Conservation (phyloP, 2,113 vertebrate genomes). For the Aleadryas rufinucha region DNA sequence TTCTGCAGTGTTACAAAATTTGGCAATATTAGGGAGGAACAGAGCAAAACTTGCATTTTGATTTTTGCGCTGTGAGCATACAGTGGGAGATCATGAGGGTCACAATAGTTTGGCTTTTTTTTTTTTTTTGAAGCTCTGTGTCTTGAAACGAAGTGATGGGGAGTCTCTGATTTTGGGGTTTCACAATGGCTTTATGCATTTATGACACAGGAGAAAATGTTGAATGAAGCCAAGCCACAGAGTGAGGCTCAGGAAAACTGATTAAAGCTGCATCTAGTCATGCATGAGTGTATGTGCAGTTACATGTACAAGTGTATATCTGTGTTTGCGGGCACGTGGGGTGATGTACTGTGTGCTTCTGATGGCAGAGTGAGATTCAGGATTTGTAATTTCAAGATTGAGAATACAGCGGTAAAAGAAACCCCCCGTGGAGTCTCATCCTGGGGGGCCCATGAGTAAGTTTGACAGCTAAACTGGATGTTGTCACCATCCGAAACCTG, state of each 20-base stretch:
- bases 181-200: neutral
- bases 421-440: neutral
- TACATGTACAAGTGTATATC: neutral
- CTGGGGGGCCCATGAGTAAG: no score
- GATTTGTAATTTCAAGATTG: neutral
- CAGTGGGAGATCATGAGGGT: rapidly evolving
- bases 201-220: neutral
- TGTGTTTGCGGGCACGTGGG: rapidly evolving
- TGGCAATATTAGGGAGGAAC: neutral
- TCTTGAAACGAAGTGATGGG: rapidly evolving
- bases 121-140: neutral
- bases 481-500: rapidly evolving
- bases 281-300: neutral
- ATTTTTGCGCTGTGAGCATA: neutral
- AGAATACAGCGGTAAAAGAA: neutral
- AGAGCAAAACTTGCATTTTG: neutral
- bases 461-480: neutral
- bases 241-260: neutral
- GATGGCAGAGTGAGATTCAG: neutral
- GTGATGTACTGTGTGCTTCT: neutral
- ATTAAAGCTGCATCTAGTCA: neutral
- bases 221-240: neutral
- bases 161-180: neutral
- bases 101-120: neutral
- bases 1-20: neutral